Base-by-base conservation (phyloP, 1,140 invertebrate species). In the Trachelipus rathkii region DNA sequence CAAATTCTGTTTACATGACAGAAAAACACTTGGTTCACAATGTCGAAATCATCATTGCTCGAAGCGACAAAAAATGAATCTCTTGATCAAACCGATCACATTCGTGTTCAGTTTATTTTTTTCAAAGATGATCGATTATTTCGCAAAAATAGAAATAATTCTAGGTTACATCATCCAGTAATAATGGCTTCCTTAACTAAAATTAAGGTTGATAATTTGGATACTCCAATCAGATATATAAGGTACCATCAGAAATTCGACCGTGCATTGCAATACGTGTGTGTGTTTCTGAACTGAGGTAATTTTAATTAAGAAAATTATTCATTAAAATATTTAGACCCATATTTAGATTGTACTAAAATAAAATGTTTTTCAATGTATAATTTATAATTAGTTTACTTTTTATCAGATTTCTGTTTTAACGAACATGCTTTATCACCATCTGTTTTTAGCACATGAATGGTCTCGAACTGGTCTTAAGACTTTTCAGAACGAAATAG, bases 401-500 rank as follows among this genome's bases (percentile, higher is more conserved):
- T n/a, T n/a, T n/a, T n/a, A n/a, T n/a, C n/a, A n/a, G n/a, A n/a
- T n/a, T n/a, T n/a, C n/a, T n/a, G n/a, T n/a, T n/a, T n/a, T n/a
- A n/a, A n/a, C n/a, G n/a, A n/a, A n/a, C 33, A 33, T 33, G 33
- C 33, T 33, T 33, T 33, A 33, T 33, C 6, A 33, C 6, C 33
- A 3, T 33, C 33, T 33, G 6, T 33, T 50, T 76, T 43, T 79
- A 85, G 85, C 81, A 8, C 83, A 81, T 67, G 79, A 81, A 1
- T 89, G 88, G 88, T 85, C 85, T 21, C 83, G 81, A 0, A 81
- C 82, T 15, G 88, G 88, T 0, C 74, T 89, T 19, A 82, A 74
- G 0, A 84, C 84, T 0, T 82, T 81, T 5, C 82, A 81, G n/a
- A 82, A 75, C 15, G 82, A 83, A 7, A 60, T 1, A 60, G 84